Conservation (phyloP, 1,140 invertebrate genomes). For the Ephestia elutella region DNA sequence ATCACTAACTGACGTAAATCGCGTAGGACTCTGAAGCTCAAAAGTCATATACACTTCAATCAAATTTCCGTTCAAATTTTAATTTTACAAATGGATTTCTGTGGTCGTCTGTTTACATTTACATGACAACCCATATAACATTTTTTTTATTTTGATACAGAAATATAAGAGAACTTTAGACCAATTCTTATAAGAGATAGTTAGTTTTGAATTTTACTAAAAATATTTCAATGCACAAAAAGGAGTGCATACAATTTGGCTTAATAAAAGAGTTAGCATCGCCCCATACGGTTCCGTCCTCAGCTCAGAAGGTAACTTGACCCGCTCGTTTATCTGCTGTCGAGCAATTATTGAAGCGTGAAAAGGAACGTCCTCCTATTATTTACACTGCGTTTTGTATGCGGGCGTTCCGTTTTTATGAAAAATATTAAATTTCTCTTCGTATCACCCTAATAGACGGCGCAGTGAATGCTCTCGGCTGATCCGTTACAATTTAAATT, state of each 20-base stretch:
- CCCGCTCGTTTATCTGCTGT: slow-evolving; percentile 68
- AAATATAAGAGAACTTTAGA: too few relatives aligned
- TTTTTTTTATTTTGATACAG: too few relatives aligned
- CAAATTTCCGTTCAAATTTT: too few relatives aligned
- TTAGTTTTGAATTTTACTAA: too few relatives aligned
- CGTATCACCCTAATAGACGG: slow-evolving; percentile 16
- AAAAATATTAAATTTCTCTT: slow-evolving; percentile 69
- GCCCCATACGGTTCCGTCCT: slow-evolving; percentile 43
- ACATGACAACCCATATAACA: too few relatives aligned
- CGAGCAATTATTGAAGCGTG: slow-evolving; percentile 74
- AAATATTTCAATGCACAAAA: too few relatives aligned
- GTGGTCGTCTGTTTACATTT: too few relatives aligned
- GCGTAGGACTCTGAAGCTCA: too few relatives aligned
- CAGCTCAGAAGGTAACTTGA: slow-evolving; percentile 47
- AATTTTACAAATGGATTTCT: too few relatives aligned
- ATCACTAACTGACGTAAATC: too few relatives aligned
- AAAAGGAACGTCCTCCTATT: slow-evolving; percentile 72
- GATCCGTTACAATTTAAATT: not conserved
- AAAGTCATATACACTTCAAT: too few relatives aligned
- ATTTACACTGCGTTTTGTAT: slow-evolving; percentile 69
- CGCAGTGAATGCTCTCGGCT: not conserved
- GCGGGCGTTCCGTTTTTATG: slow-evolving; percentile 63
- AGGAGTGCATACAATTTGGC: slow-evolving; percentile 15
- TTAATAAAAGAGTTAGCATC: slow-evolving; percentile 54
- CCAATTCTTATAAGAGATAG: too few relatives aligned